Evolutionary conservation across 2,797 vertebrate genomes (phyloP), one percentile per base, ranked within the genome.

Genomic region (Lycodopsis pacificus): DNA sequence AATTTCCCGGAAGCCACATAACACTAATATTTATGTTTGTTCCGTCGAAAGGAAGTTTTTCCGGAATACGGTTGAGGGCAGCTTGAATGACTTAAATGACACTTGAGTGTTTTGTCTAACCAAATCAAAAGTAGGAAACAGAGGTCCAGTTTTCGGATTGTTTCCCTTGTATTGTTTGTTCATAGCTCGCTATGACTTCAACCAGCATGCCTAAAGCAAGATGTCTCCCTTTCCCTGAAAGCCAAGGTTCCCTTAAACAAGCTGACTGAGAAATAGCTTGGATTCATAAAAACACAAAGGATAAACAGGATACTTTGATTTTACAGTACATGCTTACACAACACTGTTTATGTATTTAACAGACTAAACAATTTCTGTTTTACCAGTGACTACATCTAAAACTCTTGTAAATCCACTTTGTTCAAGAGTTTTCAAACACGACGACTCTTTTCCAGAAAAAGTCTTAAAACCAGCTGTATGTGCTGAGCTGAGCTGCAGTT

Each of bases 11-110:
- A 87, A 90, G 82, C 84, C 77, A 78, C 77, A 78, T 30, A 81
- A 83, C 65, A 83, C 76, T 80, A 90, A 91, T 89, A 89, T 92
- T 92, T 90, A 91, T 22, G 30, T 80, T 82, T 82, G 38, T 53
- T 73, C 76, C 58, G 72, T 42, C 4, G 42, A 88, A 79, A 82
- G 64, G 49, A 78, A 7, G 63, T 80, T 88, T 85, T 80, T 72
- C 19, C 44, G 66, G 66, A 78, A 83, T 71, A 66, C 32, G 63
- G 88, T 85, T 54, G 71, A 76, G 56, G 61, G 46, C 59, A 25
- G 65, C 36, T 58, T 58, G 56, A 74, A 68, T 69, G 10, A 17
- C 36, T 56, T 58, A 53, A 74, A 68, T 69, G 10, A 17, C 25
- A 48, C 7, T 65, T 30, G 30, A 64, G 87, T 59, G 53, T 58